phyloP scores from a whole-genome alignment of 1,140 invertebrate genomes.

The Bombus soroeensis region DNA sequence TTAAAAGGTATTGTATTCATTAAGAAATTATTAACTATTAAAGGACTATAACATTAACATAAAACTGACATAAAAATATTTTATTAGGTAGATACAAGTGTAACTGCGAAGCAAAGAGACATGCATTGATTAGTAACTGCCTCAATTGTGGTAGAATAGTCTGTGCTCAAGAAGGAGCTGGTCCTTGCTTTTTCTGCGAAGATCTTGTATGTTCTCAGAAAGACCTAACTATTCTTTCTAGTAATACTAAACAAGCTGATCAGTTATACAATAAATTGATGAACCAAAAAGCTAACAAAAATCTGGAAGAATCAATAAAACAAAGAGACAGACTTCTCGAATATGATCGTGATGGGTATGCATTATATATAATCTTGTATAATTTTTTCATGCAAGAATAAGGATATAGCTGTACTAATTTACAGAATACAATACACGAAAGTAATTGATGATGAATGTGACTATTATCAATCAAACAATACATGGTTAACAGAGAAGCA shows the following conservation, averaged over 20 bases:
- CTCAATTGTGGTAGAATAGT: conserved; percentile 96
- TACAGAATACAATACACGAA: conserved; percentile 90
- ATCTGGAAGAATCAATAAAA: conserved; percentile 88
- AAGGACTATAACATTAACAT: conserved; percentile 21
- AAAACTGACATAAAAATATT: conserved; percentile 47
- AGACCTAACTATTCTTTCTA: conserved; percentile 87
- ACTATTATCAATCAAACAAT: conserved; percentile 93
- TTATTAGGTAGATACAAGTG: conserved; percentile 91
- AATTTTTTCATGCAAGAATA: background rate
- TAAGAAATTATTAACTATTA: conserved; percentile 20
- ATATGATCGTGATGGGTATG: conserved; percentile 91
- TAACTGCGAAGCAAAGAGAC: conserved; percentile 95
- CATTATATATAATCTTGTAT: background rate
- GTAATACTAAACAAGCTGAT: conserved; percentile 87
- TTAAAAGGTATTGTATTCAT: conserved; percentile 84
- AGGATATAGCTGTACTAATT: conserved; percentile 16
- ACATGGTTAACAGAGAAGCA: conserved; percentile 91
- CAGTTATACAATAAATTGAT: conserved; percentile 88
- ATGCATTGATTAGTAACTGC: conserved; percentile 97
- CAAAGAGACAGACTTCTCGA: conserved; percentile 93
- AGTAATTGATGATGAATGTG: conserved; percentile 97
- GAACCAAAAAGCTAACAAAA: conserved; percentile 84
- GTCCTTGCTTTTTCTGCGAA: conserved; percentile 97
- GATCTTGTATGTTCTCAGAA: conserved; percentile 91
- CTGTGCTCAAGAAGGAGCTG: conserved; percentile 97